Evolutionary conservation across 2,797 vertebrate species (phyloP).

Genomic region (Eutrigla gurnardus): DNA sequence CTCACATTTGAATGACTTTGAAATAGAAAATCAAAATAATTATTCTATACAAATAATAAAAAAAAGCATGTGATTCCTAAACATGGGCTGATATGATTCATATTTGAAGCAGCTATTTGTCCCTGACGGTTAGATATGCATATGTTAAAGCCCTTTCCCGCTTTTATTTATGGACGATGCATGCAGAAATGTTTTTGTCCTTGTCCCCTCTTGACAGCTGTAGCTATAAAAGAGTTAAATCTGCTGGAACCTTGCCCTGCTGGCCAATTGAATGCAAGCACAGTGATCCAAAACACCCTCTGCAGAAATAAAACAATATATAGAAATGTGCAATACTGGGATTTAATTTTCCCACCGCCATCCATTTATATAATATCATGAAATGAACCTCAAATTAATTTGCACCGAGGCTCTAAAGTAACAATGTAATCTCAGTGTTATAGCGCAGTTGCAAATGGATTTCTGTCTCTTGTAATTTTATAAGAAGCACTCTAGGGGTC

Average conservation of each 20-base stretch:
- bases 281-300: constrained; percentile 83
- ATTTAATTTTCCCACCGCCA: constrained; percentile 86
- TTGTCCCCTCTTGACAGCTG: constrained; percentile 66
- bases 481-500: constrained; percentile 87
- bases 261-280: constrained; percentile 76
- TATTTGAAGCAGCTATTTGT: constrained; percentile 12
- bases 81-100: constrained; percentile 14
- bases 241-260: constrained; percentile 75
- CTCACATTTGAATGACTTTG: not conserved
- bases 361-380: constrained; percentile 88
- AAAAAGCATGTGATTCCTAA: constrained; percentile 11
- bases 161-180: constrained; percentile 46
- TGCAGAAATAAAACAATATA: constrained; percentile 86
- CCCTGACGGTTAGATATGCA: constrained; percentile 26
- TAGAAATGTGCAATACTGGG: constrained; percentile 85
- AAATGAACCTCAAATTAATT: constrained; percentile 90
- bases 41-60: constrained; percentile 14
- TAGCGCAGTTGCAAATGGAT: constrained; percentile 88
- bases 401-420: constrained; percentile 86
- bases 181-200: constrained; percentile 64
- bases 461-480: constrained; percentile 90
- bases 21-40: constrained; percentile 13
- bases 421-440: constrained; percentile 89
- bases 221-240: constrained; percentile 78
- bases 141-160: constrained; percentile 15